These are phyloP conservation scores for Hirtodrosophila cameraria DNA, from an alignment of 2,888 invertebrate genomes.

Conservation along the genomic window DNA sequence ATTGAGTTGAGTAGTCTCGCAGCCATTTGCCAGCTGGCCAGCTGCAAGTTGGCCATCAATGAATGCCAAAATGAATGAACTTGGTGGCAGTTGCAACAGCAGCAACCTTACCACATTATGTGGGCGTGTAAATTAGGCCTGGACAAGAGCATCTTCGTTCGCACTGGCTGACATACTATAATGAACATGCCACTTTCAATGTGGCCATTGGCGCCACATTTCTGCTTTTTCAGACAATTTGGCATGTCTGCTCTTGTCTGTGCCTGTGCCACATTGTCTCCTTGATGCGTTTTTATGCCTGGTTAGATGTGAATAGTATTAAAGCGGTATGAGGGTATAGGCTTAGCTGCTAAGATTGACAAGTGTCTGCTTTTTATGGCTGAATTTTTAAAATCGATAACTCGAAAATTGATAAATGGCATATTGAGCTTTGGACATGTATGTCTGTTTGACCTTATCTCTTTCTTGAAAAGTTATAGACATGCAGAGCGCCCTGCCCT, in stretches of 20 bases:
- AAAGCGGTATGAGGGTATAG: no score
- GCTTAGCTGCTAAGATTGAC: no score
- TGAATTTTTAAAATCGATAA: no score
- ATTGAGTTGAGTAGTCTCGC: constrained; percentile 14
- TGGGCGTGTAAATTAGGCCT: constrained; percentile 63
- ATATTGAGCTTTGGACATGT: no score
- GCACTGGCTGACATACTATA: constrained; percentile 38
- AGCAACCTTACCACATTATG: constrained; percentile 42
- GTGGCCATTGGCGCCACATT: constrained; percentile 30
- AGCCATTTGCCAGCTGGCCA: constrained; percentile 30
- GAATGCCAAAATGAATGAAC: constrained; percentile 73
- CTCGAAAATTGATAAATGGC: no score
- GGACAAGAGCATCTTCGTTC: constrained; percentile 10
- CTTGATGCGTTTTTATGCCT: constrained; percentile 22
- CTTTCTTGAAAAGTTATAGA: no score
- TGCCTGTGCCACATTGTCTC: not conserved
- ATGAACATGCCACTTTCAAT: constrained; percentile 55
- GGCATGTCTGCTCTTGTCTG: not conserved
- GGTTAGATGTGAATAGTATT: constrained; percentile 17
- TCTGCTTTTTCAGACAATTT: constrained; percentile 14
- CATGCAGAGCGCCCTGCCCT: no score
- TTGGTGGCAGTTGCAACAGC: constrained; percentile 40
- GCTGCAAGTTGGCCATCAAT: constrained; percentile 52
- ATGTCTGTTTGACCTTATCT: no score
- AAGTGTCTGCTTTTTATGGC: no score